Conservation (phyloP, 1,140 invertebrate species). For the Lasaia peninsularis region DNA sequence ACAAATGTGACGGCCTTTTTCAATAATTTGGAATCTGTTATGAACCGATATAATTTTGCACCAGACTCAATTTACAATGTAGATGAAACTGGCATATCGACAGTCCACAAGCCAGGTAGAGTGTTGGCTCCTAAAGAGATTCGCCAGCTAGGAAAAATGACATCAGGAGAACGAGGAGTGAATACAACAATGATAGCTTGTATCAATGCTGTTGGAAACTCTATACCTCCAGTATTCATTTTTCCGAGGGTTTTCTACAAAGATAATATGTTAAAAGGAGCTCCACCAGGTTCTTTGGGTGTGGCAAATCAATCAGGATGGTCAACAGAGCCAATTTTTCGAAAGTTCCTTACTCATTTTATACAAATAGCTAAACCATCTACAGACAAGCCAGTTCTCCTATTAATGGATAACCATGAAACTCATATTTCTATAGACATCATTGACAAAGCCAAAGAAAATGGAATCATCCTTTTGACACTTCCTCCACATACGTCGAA, state of each 20-base stretch:
- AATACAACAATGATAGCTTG: slow-evolving; percentile 49
- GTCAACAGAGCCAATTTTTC: too few species aligned
- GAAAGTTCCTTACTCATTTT: too few species aligned
- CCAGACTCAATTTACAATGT: slow-evolving; percentile 51
- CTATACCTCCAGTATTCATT: slow-evolving; percentile 40
- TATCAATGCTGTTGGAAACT: slow-evolving; percentile 49
- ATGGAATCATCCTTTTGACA: slow-evolving; percentile 45
- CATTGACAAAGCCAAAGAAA: slow-evolving; percentile 38
- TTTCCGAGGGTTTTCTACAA: slow-evolving; percentile 23
- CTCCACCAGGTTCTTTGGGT: slow-evolving; percentile 19
- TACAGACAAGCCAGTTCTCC: slow-evolving; percentile 23
- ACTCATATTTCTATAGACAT: slow-evolving; percentile 31
- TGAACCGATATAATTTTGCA: slow-evolving; percentile 24
- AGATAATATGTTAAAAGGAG: slow-evolving; percentile 23
- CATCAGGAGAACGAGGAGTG: slow-evolving; percentile 48
- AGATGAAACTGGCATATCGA: slow-evolving; percentile 65
- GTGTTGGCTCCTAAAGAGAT: slow-evolving; percentile 36
- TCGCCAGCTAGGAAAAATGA: background rate
- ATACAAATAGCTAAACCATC: slow-evolving; percentile 19
- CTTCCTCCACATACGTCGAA: slow-evolving; percentile 34
- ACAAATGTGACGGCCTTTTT: slow-evolving; percentile 36
- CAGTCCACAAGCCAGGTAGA: slow-evolving; percentile 62
- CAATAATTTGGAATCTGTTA: slow-evolving; percentile 26
- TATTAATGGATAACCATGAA: slow-evolving; percentile 38
- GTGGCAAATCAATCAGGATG: too few species aligned